A percentile compares a stretch with the other conserved stretches of the same genome.
Evolutionary conservation across 2,888 invertebrate species (phyloP).

Genomic region (Hypsopygia costalis): DNA sequence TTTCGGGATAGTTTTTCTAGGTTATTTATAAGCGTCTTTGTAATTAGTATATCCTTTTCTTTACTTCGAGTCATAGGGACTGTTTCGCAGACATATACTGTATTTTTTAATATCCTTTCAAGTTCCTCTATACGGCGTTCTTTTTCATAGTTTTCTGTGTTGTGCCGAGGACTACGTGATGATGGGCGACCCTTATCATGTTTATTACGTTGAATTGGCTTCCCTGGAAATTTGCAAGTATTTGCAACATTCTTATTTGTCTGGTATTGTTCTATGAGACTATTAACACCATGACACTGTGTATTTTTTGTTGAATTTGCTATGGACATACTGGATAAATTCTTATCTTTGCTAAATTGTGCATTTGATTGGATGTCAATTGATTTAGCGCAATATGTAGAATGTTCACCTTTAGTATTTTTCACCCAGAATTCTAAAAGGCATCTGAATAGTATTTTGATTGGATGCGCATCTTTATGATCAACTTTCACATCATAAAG

Average conservation of each 20-base stretch:
- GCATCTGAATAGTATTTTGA: constrained; percentile 51
- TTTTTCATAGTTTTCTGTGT: constrained; percentile 45
- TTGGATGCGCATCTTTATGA: constrained; percentile 38
- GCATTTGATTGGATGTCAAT: constrained; percentile 42
- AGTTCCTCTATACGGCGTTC: constrained; percentile 57
- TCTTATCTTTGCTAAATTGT: constrained; percentile 47
- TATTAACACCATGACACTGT: constrained; percentile 37
- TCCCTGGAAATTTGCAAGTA: constrained; percentile 9
- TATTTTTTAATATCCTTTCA: constrained; percentile 57
- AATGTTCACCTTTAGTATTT: constrained; percentile 35
- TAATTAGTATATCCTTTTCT: constrained; percentile 56
- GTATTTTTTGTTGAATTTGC: constrained; percentile 40
- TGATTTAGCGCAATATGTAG: constrained; percentile 36
- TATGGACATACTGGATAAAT: constrained; percentile 39
- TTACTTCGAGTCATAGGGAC: constrained; percentile 28
- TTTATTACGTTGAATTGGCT: constrained; percentile 4
- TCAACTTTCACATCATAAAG: constrained; percentile 41
- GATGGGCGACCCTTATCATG: constrained; percentile 8
- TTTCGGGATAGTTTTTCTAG: constrained; percentile 34
- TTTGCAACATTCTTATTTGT: constrained; percentile 1
- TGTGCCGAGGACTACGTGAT: constrained; percentile 23
- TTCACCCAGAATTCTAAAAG: constrained; percentile 61
- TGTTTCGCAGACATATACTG: constrained; percentile 55
- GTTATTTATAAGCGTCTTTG: constrained; percentile 48
- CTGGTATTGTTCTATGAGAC: not conserved